Evolutionary conservation across 1,140 invertebrate genomes (phyloP), one percentile per base, ranked within the genome.

Genomic region (Lethrus apterus): DNA sequence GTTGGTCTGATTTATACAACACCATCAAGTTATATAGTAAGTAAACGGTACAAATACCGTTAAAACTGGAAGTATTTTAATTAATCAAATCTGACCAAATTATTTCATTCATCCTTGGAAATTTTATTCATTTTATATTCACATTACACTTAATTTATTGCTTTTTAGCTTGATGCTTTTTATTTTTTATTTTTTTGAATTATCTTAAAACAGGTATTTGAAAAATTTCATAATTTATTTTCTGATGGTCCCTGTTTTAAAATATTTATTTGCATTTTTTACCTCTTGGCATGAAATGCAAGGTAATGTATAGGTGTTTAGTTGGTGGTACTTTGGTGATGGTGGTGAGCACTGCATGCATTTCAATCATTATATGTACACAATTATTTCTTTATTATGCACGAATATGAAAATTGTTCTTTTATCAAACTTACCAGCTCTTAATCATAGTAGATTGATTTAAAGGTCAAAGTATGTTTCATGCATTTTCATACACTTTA

Each of bases 21-120:
- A 51, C 54, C 48, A 33, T 54, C 57, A 34, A 56, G 53, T 54
- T 60, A 60, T 50, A 55, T 57, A 47, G 58, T 60, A 60, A 60
- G 58, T 60, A 60, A 38, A 19, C 4, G 10, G 4, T 14, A 9
- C 13, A 14, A 19, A 38, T n/a, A n/a, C n/a, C n/a, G n/a, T n/a
- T 17, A 26, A 14, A 14, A 14, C 18, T 29, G 34, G 41, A 32
- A 21, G 9, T 2, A 40, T 14, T 21, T 9, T 3, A 19, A 21
- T 3, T 40, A 23, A 46, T 55, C 55, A 57, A 57, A 57, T 57
- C 55, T 57, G 55, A 57, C 55, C 55, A 52, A 52, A 48, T 35
- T 33, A 20, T 26, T 36, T 30, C 36, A 15, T 36, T 29, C 35
- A 36, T 26, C n/a, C 8, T 24, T 17, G 18, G 15, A 7, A 13